Evolutionary conservation across 1,140 invertebrate species (phyloP).

Genomic region (Popillia japonica): DNA sequence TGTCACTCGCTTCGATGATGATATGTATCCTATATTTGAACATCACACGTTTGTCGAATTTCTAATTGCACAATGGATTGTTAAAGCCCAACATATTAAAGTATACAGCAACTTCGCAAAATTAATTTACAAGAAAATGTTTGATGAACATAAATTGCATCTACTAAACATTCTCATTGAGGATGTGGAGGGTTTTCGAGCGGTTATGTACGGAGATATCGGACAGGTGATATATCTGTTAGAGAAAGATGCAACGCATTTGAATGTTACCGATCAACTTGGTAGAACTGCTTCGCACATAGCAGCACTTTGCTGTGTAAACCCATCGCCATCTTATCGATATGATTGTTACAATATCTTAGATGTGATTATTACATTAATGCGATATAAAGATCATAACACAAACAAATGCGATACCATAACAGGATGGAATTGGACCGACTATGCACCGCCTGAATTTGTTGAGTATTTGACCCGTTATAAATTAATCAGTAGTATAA

Average conservation of each 20-base stretch:
- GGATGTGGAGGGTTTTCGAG: neutral
- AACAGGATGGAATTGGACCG: neutral
- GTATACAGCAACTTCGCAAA: neutral
- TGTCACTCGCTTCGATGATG: neutral
- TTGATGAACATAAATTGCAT: neutral
- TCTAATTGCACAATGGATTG: neutral
- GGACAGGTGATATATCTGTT: neutral
- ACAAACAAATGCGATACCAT: neutral
- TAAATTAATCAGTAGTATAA: no score
- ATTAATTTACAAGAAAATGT: neutral
- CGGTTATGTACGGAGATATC: neutral
- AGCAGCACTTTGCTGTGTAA: neutral
- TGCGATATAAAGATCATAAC: neutral
- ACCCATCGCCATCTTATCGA: neutral
- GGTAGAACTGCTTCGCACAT: neutral
- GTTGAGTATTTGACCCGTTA: no score
- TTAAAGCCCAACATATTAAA: neutral
- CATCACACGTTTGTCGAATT: neutral
- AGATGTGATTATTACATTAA: neutral
- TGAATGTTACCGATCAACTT: neutral
- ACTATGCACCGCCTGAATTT: neutral
- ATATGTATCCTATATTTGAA: neutral
- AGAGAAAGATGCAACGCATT: neutral
- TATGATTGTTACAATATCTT: neutral
- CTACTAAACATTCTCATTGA: neutral